phyloP scores from a whole-genome alignment of 2,113 vertebrate genomes.

The Balaenoptera acutorostrata region DNA sequence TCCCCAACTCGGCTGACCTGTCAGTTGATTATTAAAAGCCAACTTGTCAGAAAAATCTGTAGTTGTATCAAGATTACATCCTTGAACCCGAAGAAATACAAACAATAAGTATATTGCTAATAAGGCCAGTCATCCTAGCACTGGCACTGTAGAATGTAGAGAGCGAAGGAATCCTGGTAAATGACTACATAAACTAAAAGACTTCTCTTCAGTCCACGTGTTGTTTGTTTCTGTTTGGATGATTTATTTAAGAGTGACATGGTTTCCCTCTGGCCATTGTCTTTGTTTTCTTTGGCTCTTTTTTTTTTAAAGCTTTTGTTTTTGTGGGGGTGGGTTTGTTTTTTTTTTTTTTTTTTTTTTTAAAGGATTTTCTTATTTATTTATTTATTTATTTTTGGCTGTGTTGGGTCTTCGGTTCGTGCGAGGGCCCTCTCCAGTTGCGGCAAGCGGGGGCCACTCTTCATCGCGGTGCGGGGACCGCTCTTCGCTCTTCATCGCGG shows the following conservation, averaged over 20 bases:
- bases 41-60: neutral
- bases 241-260: constrained; percentile 45
- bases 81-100: neutral
- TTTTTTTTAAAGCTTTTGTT: too few relatives aligned
- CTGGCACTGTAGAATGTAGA: neutral
- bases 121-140: neutral
- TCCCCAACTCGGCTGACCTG: too few relatives aligned
- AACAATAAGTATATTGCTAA: neutral
- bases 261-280: constrained; percentile 43
- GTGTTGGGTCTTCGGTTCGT: too few relatives aligned
- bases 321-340: too few relatives aligned
- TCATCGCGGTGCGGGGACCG: too few relatives aligned
- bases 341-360: too few relatives aligned
- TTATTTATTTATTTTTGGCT: too few relatives aligned
- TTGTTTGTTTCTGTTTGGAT: constrained; percentile 53
- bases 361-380: too few relatives aligned
- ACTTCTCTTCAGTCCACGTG: constrained; percentile 6
- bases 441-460: too few relatives aligned
- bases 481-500: too few relatives aligned
- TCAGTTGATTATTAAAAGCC: neutral
- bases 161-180: constrained; percentile 33
- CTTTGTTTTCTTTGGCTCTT: constrained; percentile 63
- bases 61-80: neutral
- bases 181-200: constrained; percentile 1
- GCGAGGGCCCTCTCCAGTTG: too few relatives aligned